Percentiles rank a stretch among this genome's conserved stretches.
Conservation (phyloP, 2,797 vertebrate genomes). For the Enoplosus armatus region DNA sequence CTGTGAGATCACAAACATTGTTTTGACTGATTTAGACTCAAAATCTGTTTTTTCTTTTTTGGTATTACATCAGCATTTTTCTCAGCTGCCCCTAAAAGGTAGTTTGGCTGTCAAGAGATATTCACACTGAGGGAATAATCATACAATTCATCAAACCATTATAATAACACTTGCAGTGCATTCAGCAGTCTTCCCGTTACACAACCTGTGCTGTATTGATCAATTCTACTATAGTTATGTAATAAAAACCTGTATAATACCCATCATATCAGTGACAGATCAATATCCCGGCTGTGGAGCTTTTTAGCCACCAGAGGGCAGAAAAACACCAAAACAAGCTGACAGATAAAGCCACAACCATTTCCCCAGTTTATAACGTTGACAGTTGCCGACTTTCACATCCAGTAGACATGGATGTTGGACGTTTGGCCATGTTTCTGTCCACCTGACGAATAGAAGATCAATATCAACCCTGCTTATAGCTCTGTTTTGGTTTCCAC, state of each 20-base stretch:
- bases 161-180: conserved; percentile 37
- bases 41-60: conserved; percentile 17
- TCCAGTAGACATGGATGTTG: background rate
- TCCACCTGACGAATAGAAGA: background rate
- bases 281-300: conserved; percentile 1
- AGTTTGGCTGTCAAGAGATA: conserved; percentile 24
- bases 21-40: too few relatives aligned
- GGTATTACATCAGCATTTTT: conserved; percentile 44
- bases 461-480: background rate
- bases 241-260: background rate
- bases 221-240: background rate
- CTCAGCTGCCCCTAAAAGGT: conserved; percentile 19
- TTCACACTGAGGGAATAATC: conserved; percentile 34
- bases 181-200: background rate
- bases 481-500: background rate
- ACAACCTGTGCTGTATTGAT: background rate
- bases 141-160: conserved; percentile 35
- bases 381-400: background rate
- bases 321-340: background rate
- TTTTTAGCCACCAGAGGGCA: conserved; percentile 1
- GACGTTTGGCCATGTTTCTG: background rate
- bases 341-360: background rate
- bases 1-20: conserved; percentile 41
- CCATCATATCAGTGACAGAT: conserved; percentile 11
- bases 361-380: background rate